Conservation (phyloP, 2,113 vertebrate genomes). For the Cyprinus carpio region DNA sequence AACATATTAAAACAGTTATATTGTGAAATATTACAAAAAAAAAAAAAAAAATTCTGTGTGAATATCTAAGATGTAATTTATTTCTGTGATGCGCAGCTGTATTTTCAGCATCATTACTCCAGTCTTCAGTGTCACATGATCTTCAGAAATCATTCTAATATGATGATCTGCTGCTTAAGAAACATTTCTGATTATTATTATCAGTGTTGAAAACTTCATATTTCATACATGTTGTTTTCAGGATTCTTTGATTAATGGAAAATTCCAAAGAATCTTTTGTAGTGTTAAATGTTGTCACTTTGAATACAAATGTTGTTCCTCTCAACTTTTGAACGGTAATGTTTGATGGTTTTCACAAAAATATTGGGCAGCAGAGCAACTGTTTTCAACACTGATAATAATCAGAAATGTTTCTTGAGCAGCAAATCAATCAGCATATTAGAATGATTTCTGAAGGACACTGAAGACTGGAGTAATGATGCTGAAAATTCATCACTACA, state of each 20-base stretch:
- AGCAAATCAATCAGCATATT: no score
- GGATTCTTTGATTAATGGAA: no score
- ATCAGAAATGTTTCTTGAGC: background rate
- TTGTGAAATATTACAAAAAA: background rate
- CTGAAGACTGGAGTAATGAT: no score
- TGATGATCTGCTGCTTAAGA: no score
- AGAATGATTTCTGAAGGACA: background rate
- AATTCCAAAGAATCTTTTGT: background rate
- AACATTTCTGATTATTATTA: background rate
- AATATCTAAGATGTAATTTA: background rate
- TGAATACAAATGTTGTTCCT: background rate
- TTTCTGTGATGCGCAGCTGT: no score
- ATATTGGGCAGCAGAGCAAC: background rate
- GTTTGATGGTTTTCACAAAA: background rate
- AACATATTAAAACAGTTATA: background rate
- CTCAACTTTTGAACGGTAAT: background rate
- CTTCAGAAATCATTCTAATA: no score
- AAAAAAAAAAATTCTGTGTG: background rate
- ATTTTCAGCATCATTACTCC: background rate
- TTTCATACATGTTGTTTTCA: no score
- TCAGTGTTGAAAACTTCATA: background rate
- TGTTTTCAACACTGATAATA: background rate
- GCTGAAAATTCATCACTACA: background rate
- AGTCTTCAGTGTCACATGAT: background rate
- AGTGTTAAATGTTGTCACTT: background rate